Percentiles rank a stretch among this genome's conserved stretches.
Evolutionary conservation across 2,113 vertebrate genomes (phyloP).

Genomic region (Toxotes chatareus): DNA sequence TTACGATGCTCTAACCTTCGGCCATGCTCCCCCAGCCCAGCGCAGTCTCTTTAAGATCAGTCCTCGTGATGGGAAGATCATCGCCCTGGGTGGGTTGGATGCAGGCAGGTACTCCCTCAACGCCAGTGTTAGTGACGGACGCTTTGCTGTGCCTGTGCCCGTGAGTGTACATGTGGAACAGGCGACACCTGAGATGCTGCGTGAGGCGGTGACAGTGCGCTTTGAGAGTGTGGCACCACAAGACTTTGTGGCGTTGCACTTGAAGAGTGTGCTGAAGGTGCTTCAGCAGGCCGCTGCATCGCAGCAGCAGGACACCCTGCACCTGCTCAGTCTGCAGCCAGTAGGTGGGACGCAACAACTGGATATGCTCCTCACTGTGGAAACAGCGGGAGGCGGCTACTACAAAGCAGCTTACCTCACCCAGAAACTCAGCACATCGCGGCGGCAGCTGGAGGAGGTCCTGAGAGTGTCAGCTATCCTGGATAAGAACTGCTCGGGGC

Average conservation of each 20-base stretch:
- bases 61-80: slow-evolving; percentile 93
- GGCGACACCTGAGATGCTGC: slow-evolving; percentile 90
- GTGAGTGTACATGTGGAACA: slow-evolving; percentile 93
- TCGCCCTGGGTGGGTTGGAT: slow-evolving; percentile 93
- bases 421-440: slow-evolving; percentile 93
- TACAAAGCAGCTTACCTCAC: slow-evolving; percentile 95
- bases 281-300: slow-evolving; percentile 87
- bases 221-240: slow-evolving; percentile 93
- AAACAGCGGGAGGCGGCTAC: slow-evolving; percentile 87
- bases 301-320: slow-evolving; percentile 90
- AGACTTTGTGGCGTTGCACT: slow-evolving; percentile 92
- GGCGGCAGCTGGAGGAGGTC: slow-evolving; percentile 92
- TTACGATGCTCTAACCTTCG: slow-evolving; percentile 93
- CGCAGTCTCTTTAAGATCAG: slow-evolving; percentile 97
- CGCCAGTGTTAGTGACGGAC: slow-evolving; percentile 94
- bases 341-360: slow-evolving; percentile 91
- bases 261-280: slow-evolving; percentile 89
- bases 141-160: slow-evolving; percentile 92
- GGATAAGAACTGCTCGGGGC: slow-evolving; percentile 96
- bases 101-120: slow-evolving; percentile 93
- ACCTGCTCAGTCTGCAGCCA: slow-evolving; percentile 94
- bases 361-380: slow-evolving; percentile 94
- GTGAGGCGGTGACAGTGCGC: slow-evolving; percentile 93
- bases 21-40: slow-evolving; percentile 89
- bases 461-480: slow-evolving; percentile 92